These are phyloP conservation scores for Danaus chrysippus DNA, from an alignment of 2,888 invertebrate species.

Conservation along the genomic window DNA sequence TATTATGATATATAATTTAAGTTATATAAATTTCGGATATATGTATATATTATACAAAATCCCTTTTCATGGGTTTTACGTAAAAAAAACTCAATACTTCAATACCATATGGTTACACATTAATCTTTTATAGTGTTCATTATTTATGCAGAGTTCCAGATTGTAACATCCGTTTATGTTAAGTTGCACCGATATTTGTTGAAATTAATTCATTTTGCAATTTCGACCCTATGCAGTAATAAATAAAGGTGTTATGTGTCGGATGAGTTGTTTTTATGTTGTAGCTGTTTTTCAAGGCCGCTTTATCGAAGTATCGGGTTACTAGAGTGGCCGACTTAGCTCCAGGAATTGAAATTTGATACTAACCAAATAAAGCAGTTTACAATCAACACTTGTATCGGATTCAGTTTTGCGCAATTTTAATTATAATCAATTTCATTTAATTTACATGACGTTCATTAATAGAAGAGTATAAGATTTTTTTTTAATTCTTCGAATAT, in stretches of 20 bases:
- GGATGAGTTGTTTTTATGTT: slow-evolving; percentile 29
- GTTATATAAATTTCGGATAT: too few species aligned
- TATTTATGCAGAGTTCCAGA: slow-evolving; percentile 39
- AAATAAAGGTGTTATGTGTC: slow-evolving; percentile 27
- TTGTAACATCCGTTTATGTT: slow-evolving; percentile 58
- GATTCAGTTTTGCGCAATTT: slow-evolving; percentile 18
- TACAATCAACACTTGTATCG: slow-evolving; percentile 18
- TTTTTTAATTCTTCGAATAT: too few species aligned
- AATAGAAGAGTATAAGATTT: too few species aligned
- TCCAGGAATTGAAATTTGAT: slow-evolving; percentile 43
- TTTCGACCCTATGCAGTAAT: slow-evolving; percentile 32
- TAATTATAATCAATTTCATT: not conserved
- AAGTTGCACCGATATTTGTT: slow-evolving; percentile 25
- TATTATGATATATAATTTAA: too few species aligned
- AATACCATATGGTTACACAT: not conserved
- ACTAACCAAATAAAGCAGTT: slow-evolving; percentile 30
- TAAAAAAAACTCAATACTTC: not conserved
- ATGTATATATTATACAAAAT: too few species aligned
- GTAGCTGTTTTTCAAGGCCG: slow-evolving; percentile 53
- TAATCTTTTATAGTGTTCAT: not conserved
- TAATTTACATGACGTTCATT: too few species aligned
- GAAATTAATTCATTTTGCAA: slow-evolving; percentile 10
- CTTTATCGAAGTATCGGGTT: slow-evolving; percentile 64
- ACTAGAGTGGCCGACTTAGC: slow-evolving; percentile 61
- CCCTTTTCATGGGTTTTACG: too few species aligned